Evolutionary conservation across 1,140 invertebrate species (phyloP).

Genomic region (Nasonia vitripennis): DNA sequence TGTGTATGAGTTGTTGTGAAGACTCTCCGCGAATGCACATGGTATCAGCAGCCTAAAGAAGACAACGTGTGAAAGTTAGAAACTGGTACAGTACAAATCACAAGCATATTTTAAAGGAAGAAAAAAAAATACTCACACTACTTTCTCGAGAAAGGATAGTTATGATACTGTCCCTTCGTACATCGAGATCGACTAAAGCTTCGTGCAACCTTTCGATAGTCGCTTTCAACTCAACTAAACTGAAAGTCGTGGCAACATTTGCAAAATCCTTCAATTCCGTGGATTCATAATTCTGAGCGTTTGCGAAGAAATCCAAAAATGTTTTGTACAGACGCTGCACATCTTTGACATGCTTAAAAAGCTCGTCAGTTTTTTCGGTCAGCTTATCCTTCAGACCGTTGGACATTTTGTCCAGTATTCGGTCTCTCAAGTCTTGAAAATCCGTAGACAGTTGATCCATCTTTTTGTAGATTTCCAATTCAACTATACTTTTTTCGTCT

Average conservation of each 20-base stretch:
- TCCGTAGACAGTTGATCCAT: too few species aligned
- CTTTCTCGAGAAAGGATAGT: background rate
- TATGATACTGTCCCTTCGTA: background rate
- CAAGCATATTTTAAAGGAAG: background rate
- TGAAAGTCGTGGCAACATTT: background rate
- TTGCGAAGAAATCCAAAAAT: too few species aligned
- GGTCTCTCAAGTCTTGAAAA: too few species aligned
- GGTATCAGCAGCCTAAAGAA: background rate
- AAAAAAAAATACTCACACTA: background rate
- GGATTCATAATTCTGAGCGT: too few species aligned
- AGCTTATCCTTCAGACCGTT: background rate
- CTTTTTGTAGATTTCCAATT: too few species aligned
- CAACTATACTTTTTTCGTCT: too few species aligned
- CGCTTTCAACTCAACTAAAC: background rate
- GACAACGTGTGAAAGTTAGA: too few species aligned
- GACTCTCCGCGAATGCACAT: slow-evolving; percentile 1
- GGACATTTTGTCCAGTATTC: too few species aligned
- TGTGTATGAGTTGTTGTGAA: background rate
- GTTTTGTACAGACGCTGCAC: slow-evolving; percentile 1
- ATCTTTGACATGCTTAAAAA: background rate
- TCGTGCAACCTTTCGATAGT: slow-evolving; percentile 12
- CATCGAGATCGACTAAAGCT: background rate
- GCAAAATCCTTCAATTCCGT: too few species aligned
- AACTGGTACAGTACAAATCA: too few species aligned
- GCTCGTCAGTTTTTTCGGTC: slow-evolving; percentile 8